Conservation (phyloP, 2,797 vertebrate genomes). For the Enteromius afrohamiltoni region DNA sequence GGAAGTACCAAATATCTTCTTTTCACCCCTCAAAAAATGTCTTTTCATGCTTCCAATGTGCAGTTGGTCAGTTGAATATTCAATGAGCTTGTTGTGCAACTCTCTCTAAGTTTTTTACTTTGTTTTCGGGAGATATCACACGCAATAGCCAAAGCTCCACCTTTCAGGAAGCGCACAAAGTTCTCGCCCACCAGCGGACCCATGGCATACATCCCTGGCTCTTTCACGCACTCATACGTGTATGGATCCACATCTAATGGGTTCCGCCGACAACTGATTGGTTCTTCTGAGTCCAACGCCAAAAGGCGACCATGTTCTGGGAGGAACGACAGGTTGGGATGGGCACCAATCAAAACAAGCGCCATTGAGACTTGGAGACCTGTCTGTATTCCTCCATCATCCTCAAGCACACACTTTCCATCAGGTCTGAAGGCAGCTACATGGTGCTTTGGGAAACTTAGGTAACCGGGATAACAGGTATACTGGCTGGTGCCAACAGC, state of each 20-base stretch:
- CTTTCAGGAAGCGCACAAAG: slow-evolving; percentile 84
- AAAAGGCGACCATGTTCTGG: slow-evolving; percentile 66
- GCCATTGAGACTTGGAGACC: slow-evolving; percentile 79
- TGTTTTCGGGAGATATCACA: slow-evolving; percentile 68
- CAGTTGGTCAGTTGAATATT: neutral
- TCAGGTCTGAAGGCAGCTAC: slow-evolving; percentile 74
- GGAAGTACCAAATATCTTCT: neutral
- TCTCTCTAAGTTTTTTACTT: slow-evolving; percentile 50
- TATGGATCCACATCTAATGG: slow-evolving; percentile 79
- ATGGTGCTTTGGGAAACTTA: slow-evolving; percentile 77
- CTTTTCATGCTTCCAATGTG: slow-evolving; percentile 10
- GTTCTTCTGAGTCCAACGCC: slow-evolving; percentile 63
- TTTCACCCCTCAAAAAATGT: neutral
- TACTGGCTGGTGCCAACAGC: neutral
- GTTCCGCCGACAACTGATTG: slow-evolving; percentile 78
- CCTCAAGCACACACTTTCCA: slow-evolving; percentile 77
- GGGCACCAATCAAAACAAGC: slow-evolving; percentile 80
- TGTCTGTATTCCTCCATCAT: slow-evolving; percentile 63
- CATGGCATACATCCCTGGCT: slow-evolving; percentile 79
- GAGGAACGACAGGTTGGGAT: slow-evolving; percentile 80
- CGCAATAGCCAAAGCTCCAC: slow-evolving; percentile 79
- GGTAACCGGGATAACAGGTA: slow-evolving; percentile 74
- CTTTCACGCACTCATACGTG: slow-evolving; percentile 70
- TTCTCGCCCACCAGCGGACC: slow-evolving; percentile 83
- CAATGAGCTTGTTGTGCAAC: neutral